These are phyloP conservation scores for Elaphurus davidianus DNA, from an alignment of 2,113 vertebrate genomes.

Conservation along the genomic window DNA sequence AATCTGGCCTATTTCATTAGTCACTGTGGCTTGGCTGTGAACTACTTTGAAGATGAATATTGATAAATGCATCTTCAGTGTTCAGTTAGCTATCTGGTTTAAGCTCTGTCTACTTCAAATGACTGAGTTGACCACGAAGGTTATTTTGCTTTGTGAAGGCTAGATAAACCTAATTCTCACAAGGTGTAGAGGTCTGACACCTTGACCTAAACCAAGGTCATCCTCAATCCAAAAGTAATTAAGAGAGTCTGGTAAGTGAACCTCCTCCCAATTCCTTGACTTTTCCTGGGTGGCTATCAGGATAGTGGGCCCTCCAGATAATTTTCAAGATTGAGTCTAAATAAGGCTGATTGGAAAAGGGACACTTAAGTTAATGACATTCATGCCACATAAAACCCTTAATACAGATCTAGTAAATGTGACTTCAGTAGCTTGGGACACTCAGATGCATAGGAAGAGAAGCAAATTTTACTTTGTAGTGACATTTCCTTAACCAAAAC, in stretches of 20 bases:
- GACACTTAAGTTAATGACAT: neutral
- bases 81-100: neutral
- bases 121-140: neutral
- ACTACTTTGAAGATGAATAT: neutral
- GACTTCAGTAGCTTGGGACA: neutral
- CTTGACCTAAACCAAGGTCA: neutral
- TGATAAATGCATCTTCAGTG: neutral
- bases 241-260: neutral
- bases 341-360: neutral
- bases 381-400: neutral
- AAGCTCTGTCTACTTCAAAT: neutral
- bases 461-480: constrained; percentile 1
- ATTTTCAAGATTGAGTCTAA: neutral
- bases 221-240: neutral
- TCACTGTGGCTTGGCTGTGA: neutral
- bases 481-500: constrained; percentile 8
- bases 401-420: neutral
- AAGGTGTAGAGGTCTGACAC: neutral
- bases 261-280: neutral
- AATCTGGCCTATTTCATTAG: neutral
- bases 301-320: neutral
- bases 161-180: neutral
- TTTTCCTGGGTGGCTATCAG: neutral
- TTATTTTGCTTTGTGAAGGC: neutral
- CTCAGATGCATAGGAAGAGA: neutral